Evolutionary conservation across 2,888 invertebrate species (phyloP).

Genomic region (Leptinotarsa tumamoca): DNA sequence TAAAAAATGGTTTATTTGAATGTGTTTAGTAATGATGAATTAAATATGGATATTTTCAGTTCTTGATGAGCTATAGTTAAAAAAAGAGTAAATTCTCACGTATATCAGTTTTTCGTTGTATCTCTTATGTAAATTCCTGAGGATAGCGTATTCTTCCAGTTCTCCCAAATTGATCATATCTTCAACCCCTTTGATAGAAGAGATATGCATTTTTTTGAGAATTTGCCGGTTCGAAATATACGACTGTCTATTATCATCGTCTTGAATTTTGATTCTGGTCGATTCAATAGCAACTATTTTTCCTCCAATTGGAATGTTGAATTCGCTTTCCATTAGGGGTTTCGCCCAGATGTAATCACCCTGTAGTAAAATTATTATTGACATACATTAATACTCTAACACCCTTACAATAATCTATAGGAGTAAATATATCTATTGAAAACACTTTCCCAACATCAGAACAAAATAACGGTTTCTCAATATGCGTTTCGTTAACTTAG

Average conservation of each 20-base stretch:
- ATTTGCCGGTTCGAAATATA: constrained; percentile 73
- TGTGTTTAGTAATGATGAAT: too few species aligned
- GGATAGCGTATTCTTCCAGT: constrained; percentile 92
- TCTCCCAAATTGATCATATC: constrained; percentile 97
- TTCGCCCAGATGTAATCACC: constrained; percentile 93
- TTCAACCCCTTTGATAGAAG: constrained; percentile 86
- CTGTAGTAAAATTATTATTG: constrained; percentile 64
- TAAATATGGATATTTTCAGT: too few species aligned
- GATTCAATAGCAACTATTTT: constrained; percentile 83
- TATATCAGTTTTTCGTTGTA: constrained; percentile 91
- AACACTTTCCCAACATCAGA: too few species aligned
- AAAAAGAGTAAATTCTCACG: constrained; percentile 72
- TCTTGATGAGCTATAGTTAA: too few species aligned
- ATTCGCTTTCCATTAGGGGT: constrained; percentile 77
- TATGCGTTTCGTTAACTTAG: too few species aligned
- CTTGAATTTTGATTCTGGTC: constrained; percentile 80
- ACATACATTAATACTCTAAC: too few species aligned
- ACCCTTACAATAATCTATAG: too few species aligned
- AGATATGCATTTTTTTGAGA: constrained; percentile 79
- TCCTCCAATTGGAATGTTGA: constrained; percentile 88
- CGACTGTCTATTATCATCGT: constrained; percentile 86
- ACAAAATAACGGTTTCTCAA: too few species aligned
- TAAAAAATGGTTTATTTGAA: too few species aligned
- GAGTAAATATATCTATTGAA: too few species aligned
- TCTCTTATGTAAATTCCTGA: constrained; percentile 89